phyloP scores from a whole-genome alignment of 2,888 invertebrate species.

The Lithophane socia region DNA sequence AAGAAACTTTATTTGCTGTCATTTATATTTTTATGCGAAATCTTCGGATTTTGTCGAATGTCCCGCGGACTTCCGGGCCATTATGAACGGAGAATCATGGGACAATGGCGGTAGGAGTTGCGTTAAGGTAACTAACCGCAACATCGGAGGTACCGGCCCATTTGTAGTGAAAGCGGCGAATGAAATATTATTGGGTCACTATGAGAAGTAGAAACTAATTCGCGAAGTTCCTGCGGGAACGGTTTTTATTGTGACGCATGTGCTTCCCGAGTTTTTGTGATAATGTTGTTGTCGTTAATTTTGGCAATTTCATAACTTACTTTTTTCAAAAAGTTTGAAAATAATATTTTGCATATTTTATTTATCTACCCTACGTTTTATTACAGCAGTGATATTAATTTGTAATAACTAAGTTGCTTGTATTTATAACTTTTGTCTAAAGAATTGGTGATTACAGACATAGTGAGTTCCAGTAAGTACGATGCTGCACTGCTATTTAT shows the following conservation, averaged over 20 bases:
- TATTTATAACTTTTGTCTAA: not conserved
- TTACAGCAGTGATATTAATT: not conserved
- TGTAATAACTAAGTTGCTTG: not conserved
- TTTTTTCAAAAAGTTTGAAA: constrained; percentile 4
- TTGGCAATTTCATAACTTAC: constrained; percentile 13
- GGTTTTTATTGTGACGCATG: constrained; percentile 49
- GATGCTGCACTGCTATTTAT: too few relatives aligned
- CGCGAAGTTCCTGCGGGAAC: constrained; percentile 61
- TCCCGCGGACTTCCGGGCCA: constrained; percentile 82
- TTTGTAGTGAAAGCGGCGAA: constrained; percentile 58
- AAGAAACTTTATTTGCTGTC: constrained; percentile 85
- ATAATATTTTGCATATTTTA: not conserved
- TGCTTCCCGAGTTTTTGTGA: constrained; percentile 53
- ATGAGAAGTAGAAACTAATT: constrained; percentile 51
- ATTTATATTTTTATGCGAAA: constrained; percentile 82
- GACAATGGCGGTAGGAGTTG: constrained; percentile 72
- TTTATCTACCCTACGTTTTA: not conserved
- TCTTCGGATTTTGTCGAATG: constrained; percentile 75
- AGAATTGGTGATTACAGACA: too few relatives aligned
- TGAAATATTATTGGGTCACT: constrained; percentile 65
- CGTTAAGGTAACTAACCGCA: constrained; percentile 80
- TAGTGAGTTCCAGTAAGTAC: not conserved
- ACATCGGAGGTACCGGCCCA: constrained; percentile 58
- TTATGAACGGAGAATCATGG: constrained; percentile 74
- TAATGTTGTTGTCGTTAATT: constrained; percentile 25